phyloP scores from a whole-genome alignment of 2,797 vertebrate species.

The Premnoplex brunnescens region DNA sequence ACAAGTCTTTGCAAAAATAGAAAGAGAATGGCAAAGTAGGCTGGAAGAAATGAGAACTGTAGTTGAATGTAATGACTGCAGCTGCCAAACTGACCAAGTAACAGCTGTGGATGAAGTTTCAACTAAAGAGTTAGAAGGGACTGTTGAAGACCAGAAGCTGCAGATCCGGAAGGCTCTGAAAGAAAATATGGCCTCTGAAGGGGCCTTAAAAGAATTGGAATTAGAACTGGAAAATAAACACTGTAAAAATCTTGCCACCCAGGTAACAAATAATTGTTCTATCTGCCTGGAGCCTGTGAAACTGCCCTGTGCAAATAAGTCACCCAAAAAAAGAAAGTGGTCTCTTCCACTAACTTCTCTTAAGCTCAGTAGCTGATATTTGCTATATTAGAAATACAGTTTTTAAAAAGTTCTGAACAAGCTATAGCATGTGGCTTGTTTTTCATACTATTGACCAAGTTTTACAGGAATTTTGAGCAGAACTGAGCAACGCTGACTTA shows the following conservation, averaged over 20 bases:
- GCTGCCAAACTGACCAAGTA: slow-evolving; percentile 80
- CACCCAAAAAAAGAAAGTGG: not conserved
- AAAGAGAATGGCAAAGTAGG: slow-evolving; percentile 80
- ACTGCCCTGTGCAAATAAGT: not conserved
- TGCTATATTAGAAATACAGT: not conserved
- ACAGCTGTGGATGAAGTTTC: slow-evolving; percentile 15
- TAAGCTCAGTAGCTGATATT: not conserved
- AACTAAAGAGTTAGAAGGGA: slow-evolving; percentile 69
- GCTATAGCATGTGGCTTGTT: not conserved
- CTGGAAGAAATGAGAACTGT: slow-evolving; percentile 71
- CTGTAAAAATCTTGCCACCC: slow-evolving; percentile 77
- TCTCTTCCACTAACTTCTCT: not conserved
- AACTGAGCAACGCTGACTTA: not conserved
- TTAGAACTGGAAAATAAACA: slow-evolving; percentile 80
- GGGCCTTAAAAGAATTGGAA: slow-evolving; percentile 75
- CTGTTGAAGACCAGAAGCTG: slow-evolving; percentile 72
- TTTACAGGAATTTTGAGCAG: not conserved
- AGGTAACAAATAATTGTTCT: slow-evolving; percentile 68
- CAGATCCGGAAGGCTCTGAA: slow-evolving; percentile 76
- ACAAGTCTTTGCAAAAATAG: slow-evolving; percentile 73
- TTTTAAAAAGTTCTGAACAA: not conserved
- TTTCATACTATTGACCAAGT: not conserved
- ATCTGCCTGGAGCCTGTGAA: not conserved
- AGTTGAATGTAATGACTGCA: slow-evolving; percentile 64
- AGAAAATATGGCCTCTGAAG: slow-evolving; percentile 72